Evolutionary conservation across 2,797 vertebrate genomes (phyloP).

Genomic region (Mareca strepera): DNA sequence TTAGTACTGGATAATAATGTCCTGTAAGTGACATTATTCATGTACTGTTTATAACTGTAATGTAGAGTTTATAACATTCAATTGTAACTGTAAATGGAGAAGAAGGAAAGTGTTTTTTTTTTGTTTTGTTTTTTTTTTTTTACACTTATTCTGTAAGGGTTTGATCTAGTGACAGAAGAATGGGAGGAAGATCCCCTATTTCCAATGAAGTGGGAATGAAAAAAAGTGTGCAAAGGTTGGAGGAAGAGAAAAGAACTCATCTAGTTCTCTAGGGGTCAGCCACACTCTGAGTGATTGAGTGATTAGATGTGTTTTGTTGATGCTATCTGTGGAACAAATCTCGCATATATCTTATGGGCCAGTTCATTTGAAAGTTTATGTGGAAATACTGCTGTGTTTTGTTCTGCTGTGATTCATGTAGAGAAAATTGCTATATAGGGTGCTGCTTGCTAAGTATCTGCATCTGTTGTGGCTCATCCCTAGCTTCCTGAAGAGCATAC

Average conservation of each 20-base stretch:
- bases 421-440: background rate
- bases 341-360: background rate
- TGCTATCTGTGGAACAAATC: background rate
- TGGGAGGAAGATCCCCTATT: background rate
- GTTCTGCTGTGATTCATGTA: background rate
- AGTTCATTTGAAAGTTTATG: background rate
- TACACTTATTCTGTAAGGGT: background rate
- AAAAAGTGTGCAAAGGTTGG: background rate
- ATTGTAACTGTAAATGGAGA: background rate
- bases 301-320: background rate
- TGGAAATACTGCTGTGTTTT: background rate
- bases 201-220: background rate
- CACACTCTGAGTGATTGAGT: background rate
- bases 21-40: background rate
- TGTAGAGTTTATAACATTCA: background rate
- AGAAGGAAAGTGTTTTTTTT: background rate
- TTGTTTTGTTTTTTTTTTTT: background rate
- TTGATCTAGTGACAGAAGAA: background rate
- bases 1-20: background rate
- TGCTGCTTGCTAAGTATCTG: background rate
- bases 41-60: background rate
- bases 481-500: background rate
- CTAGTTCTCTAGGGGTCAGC: background rate
- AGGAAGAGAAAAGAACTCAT: background rate
- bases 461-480: constrained; percentile 11